Base-by-base conservation (phyloP, 2,113 vertebrate species). In the Neolamprologus sp. region DNA sequence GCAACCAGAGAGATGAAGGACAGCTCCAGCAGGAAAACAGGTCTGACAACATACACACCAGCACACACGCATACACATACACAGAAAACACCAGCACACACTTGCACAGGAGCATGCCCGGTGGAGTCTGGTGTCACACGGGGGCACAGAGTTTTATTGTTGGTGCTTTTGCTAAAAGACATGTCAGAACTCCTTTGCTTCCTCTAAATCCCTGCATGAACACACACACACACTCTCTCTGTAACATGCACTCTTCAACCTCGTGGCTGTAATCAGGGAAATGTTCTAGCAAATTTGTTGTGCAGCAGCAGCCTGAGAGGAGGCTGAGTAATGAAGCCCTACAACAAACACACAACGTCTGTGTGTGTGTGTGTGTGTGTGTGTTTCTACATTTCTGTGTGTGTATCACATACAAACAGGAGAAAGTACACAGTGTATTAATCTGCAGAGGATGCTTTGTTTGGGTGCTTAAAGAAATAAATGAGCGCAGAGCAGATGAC, bases 171-270 rank as follows among this genome's bases (percentile, higher is more conserved):
- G 47, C 81, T 81, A 60, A 90, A 90, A 91, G 87, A 85, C 81
- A 83, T 71, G 90, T 90, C 91, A 87, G 80, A 93, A 89, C 37
- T 57, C 42, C 84, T 94, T 82, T 88, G 86, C 80, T 84, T 89
- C 88, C 42, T 57, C 60, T 57, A 57, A 80, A 63, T 84, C 83
- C 81, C 49, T 55, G 37, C 71, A 51, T 42, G 35, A 31, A 57
- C 54, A 84, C n/a, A 81, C 82, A 65, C 68, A 65, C 79, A 31
- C 26, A 35, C 23, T 13, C 31, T 4, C 31, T 5, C 54, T 55
- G 45, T 28, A 75, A 82, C 21, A 58, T 26, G 51, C 47, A 37
- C 68, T 57, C 51, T 78, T 73, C 68, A 60, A 60, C 54, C 83
- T 85, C 5, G 9, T 47, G 83, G 83, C 83, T 79, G 83, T 57